These are phyloP conservation scores for Acrobeloides nanus DNA, from an alignment of 2,888 invertebrate species.

Conservation along the genomic window DNA sequence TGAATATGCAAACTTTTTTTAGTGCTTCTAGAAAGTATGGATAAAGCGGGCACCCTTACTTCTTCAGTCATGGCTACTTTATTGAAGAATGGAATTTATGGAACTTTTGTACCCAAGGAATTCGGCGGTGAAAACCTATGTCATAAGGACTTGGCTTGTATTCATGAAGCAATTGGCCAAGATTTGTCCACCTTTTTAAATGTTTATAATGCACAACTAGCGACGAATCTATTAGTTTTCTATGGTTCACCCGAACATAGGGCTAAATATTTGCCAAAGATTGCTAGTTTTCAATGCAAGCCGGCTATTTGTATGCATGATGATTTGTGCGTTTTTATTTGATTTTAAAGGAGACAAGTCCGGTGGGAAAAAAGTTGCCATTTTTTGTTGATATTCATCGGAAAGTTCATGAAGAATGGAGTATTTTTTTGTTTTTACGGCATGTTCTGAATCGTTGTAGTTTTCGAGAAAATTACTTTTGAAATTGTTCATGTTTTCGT, in stretches of 20 bases:
- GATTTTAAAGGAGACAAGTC: no score
- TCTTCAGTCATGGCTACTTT: conserved; percentile 27
- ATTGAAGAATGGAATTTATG: conserved; percentile 30
- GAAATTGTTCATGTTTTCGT: no score
- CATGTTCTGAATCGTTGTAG: no score
- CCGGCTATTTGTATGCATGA: conserved; percentile 27
- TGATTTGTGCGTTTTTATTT: conserved; percentile 16
- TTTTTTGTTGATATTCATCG: no score
- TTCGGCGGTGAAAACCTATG: conserved; percentile 45
- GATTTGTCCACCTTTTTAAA: conserved; percentile 17
- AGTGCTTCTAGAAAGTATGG: conserved; percentile 3
- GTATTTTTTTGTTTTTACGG: no score
- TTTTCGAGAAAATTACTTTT: no score
- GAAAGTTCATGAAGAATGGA: no score
- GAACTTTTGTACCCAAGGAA: conserved; percentile 31
- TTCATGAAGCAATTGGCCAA: conserved; percentile 33
- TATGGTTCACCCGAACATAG: conserved; percentile 21
- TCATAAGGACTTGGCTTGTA: conserved; percentile 39
- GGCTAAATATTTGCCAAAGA: conserved; percentile 23
- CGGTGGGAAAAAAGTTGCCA: no score
- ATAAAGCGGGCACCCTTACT: conserved; percentile 19
- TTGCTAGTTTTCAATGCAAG: conserved; percentile 23
- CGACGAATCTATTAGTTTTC: conserved; percentile 1
- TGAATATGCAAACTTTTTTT: not conserved
- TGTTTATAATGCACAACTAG: conserved; percentile 4